These are phyloP conservation scores for Coremacera marginata DNA, from an alignment of 2,888 invertebrate species.

Conservation along the genomic window DNA sequence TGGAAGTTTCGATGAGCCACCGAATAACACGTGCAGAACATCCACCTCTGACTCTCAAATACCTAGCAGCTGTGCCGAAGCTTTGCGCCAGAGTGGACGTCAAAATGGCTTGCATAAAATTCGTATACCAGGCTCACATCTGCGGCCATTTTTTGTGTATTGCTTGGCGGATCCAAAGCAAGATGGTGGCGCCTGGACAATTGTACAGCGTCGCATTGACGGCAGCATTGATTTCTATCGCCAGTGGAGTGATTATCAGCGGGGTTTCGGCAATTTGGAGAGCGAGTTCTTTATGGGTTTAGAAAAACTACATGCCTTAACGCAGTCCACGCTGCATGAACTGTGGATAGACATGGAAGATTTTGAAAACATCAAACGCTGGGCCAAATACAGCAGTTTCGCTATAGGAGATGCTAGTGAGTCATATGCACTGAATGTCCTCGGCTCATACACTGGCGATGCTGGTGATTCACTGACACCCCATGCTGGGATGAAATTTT, in stretches of 20 bases:
- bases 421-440: constrained; percentile 74
- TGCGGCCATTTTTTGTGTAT: background rate
- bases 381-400: constrained; percentile 74
- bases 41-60: background rate
- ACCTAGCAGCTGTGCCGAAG: background rate
- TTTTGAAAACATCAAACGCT: constrained; percentile 71
- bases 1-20: background rate
- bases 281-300: constrained; percentile 78
- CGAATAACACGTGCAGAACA: background rate
- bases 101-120: background rate
- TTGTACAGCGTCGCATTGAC: constrained; percentile 75
- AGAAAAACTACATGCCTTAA: constrained; percentile 72
- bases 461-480: constrained; percentile 76
- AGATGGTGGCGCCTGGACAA: constrained; percentile 72
- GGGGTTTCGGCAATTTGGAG: constrained; percentile 76
- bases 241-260: constrained; percentile 72
- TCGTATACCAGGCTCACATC: background rate
- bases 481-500: constrained; percentile 77
- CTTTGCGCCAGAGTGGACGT: background rate
- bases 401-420: constrained; percentile 75
- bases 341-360: constrained; percentile 75
- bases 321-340: constrained; percentile 67
- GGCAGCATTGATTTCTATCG: constrained; percentile 71
- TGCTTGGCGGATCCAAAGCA: background rate
- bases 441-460: constrained; percentile 74